phyloP scores from a whole-genome alignment of 2,797 vertebrate species.

The Parambassis ranga region DNA sequence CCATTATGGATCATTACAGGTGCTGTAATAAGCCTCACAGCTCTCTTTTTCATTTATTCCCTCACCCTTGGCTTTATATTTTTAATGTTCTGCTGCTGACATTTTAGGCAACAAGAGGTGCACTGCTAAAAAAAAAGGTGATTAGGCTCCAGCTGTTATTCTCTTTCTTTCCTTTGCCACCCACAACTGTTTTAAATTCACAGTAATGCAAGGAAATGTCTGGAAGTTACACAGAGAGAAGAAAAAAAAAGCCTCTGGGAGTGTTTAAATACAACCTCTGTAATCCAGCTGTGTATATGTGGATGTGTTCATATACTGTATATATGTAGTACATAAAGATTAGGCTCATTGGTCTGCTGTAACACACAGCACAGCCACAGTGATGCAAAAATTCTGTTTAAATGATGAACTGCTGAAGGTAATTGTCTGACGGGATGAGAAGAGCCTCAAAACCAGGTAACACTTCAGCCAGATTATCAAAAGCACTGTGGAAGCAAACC shows the following conservation, averaged over 20 bases:
- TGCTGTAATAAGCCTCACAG: slow-evolving; percentile 39
- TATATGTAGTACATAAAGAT: neutral
- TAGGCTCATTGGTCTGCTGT: neutral
- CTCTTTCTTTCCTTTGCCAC: neutral
- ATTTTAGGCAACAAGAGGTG: neutral
- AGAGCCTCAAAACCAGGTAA: too few relatives aligned
- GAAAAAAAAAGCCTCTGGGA: too few relatives aligned
- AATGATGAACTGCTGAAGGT: too few relatives aligned
- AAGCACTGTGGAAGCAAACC: too few relatives aligned
- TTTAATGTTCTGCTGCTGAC: slow-evolving; percentile 17
- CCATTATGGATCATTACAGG: slow-evolving; percentile 63
- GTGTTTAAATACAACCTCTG: neutral
- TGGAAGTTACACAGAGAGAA: neutral
- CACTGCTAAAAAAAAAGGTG: neutral
- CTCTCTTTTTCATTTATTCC: slow-evolving; percentile 27
- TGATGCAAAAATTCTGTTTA: neutral
- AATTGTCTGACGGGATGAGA: too few relatives aligned
- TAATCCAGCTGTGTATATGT: neutral
- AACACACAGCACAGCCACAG: neutral
- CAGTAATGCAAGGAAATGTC: slow-evolving; percentile 21
- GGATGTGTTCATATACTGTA: neutral
- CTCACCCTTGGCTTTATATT: neutral
- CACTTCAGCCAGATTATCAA: slow-evolving; percentile 14
- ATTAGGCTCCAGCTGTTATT: slow-evolving; percentile 21
- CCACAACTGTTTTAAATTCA: neutral